Conservation (phyloP, 2,888 invertebrate genomes). For the Chorisops tibialis region DNA sequence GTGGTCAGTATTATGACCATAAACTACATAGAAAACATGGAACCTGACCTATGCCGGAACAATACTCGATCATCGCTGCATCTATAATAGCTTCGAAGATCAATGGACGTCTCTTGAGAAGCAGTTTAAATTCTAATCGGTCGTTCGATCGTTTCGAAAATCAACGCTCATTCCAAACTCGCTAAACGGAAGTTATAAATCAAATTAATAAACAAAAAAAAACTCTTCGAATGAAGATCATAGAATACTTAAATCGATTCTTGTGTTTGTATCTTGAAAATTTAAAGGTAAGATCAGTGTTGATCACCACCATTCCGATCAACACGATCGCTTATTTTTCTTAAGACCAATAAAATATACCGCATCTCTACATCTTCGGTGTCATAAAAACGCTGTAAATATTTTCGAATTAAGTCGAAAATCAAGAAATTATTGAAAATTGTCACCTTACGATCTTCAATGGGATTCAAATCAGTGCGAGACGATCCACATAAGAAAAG, state of each 20-base stretch:
- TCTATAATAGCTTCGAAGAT: not conserved
- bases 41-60: not conserved
- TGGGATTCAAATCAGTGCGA: not conserved
- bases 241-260: no score
- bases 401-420: conserved; percentile 7
- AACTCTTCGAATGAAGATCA: not conserved
- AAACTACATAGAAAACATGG: not conserved
- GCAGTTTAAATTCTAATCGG: no score
- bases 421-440: conserved; percentile 3
- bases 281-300: no score
- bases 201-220: conserved; percentile 6
- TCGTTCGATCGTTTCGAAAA: not conserved
- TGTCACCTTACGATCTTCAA: not conserved
- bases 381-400: conserved; percentile 15
- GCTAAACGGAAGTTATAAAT: conserved; percentile 25
- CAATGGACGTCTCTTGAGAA: no score
- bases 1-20: conserved; percentile 1
- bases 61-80: not conserved
- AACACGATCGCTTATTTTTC: conserved; percentile 11
- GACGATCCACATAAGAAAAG: no score
- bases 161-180: not conserved
- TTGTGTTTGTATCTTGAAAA: no score
- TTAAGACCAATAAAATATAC: not conserved
- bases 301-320: not conserved
- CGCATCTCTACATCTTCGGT: not conserved